phyloP scores from a whole-genome alignment of 2,888 invertebrate species.

The Tetanocera ferruginea region DNA sequence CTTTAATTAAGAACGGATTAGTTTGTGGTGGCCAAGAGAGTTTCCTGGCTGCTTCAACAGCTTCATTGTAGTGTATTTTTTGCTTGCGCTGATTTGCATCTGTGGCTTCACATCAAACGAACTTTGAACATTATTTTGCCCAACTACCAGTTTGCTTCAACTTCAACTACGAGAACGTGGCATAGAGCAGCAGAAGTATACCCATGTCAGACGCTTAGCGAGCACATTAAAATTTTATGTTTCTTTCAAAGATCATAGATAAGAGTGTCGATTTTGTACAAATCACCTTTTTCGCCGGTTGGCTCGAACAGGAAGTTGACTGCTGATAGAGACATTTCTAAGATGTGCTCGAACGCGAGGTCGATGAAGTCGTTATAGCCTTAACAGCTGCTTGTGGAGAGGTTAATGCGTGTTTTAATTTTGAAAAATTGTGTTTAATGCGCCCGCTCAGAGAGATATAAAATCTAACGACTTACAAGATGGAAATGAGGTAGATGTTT shows the following conservation, averaged over 20 bases:
- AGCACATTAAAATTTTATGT: constrained; percentile 65
- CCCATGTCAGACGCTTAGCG: not conserved
- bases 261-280: constrained; percentile 42
- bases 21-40: constrained; percentile 53
- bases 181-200: not conserved
- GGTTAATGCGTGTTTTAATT: constrained; percentile 6
- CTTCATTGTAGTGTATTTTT: not conserved
- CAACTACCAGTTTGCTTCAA: constrained; percentile 49
- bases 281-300: constrained; percentile 38
- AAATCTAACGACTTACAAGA: constrained; percentile 3
- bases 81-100: constrained; percentile 61
- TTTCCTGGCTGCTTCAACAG: not conserved
- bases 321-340: not conserved
- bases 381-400: not conserved
- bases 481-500: not conserved
- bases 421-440: not conserved
- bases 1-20: constrained; percentile 70
- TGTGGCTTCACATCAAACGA: constrained; percentile 63
- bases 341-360: not conserved
- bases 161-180: constrained; percentile 45
- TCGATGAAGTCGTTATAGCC: not conserved
- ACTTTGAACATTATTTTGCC: constrained; percentile 45
- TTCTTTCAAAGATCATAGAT: constrained; percentile 42
- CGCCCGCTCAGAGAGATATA: not conserved
- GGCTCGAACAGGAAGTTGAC: constrained; percentile 35